Conservation (phyloP, 2,113 vertebrate species). For the Bos indicus region DNA sequence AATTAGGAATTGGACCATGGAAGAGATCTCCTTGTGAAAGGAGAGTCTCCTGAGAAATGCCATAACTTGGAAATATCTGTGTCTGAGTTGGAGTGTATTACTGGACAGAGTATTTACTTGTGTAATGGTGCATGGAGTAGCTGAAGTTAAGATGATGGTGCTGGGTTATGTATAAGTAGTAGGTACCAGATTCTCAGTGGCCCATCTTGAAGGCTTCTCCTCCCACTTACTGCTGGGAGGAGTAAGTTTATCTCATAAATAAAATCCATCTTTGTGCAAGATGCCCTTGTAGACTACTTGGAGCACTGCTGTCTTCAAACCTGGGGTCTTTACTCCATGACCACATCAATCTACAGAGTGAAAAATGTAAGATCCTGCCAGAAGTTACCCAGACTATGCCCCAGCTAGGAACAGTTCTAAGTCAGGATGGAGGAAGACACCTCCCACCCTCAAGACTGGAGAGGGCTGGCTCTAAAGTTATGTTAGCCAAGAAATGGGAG, state of each 20-base stretch:
- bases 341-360: fast-evolving
- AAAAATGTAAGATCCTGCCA: too few species aligned
- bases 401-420: too few species aligned
- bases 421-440: neutral
- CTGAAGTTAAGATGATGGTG: too few species aligned
- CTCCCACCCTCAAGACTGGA: too few species aligned
- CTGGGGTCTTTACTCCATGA: fast-evolving
- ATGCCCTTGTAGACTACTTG: neutral
- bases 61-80: neutral
- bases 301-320: neutral
- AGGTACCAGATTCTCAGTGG: neutral
- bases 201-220: neutral
- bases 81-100: fast-evolving
- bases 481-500: neutral
- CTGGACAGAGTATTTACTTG: fast-evolving
- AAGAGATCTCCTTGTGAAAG: neutral
- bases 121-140: fast-evolving
- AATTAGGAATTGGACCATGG: fast-evolving
- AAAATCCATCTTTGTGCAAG: neutral
- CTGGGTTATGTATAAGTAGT: fast-evolving
- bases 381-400: neutral
- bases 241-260: too few species aligned
- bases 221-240: neutral
- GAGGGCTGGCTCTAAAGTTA: neutral
- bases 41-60: neutral